Conservation (phyloP, 37 sponge, comb jelly and placozoan species). For the Hormiphora californensis region DNA sequence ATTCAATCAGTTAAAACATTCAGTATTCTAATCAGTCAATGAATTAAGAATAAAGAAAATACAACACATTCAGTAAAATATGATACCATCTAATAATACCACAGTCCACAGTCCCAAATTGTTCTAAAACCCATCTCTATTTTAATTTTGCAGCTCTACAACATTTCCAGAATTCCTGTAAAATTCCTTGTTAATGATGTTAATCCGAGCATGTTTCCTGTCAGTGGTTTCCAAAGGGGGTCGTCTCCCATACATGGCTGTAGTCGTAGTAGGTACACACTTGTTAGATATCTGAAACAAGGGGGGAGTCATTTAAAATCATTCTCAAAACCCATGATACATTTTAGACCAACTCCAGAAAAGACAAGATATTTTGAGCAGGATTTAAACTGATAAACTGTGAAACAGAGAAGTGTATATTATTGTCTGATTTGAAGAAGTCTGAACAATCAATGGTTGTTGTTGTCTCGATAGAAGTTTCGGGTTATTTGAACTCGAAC, state of each 20-base stretch:
- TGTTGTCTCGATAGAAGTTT: constrained; percentile 22
- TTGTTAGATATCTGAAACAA: constrained; percentile 39
- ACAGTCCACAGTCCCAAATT: too few species aligned
- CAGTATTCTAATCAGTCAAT: too few species aligned
- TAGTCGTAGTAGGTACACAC: constrained; percentile 20
- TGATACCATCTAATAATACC: too few species aligned
- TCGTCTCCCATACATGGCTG: constrained; percentile 3
- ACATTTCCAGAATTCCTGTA: constrained; percentile 36
- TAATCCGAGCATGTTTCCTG: background rate
- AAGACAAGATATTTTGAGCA: background rate
- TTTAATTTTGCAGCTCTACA: background rate
- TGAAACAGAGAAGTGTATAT: background rate
- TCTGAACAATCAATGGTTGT: background rate
- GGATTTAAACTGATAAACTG: background rate
- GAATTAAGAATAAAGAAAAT: too few species aligned
- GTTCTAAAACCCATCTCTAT: background rate
- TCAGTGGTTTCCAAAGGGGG: background rate
- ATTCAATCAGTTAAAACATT: too few species aligned
- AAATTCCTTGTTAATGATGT: constrained; percentile 54
- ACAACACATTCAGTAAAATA: too few species aligned
- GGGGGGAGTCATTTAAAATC: too few species aligned
- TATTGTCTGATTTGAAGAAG: background rate
- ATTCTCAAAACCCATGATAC: too few species aligned
- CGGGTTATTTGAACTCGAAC: background rate
- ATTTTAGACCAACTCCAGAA: background rate